Base-by-base conservation (phyloP, 2,797 vertebrate genomes). In the Enteromius anoplus region DNA sequence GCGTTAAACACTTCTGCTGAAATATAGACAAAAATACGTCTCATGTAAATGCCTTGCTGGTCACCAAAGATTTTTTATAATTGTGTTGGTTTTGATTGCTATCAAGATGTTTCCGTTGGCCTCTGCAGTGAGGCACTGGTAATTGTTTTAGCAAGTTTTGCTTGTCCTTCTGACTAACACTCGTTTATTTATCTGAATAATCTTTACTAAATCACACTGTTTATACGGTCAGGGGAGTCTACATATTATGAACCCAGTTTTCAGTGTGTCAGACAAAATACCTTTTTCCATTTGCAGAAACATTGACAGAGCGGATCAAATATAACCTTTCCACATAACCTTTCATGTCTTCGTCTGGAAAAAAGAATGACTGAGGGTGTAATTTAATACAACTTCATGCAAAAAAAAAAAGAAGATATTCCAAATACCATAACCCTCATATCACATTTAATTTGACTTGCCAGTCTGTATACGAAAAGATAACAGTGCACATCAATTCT, bases 351-450 rank as follows among this genome's bases (percentile, higher is more conserved):
- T 53, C 19, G 14, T 15, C 42, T 71, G 64, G 64, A 71, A 81
- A 32, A 70, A 40, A 79, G 26, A 26, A 23, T 40, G 9, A 70
- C 51, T 73, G 45, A 49, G 29, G 62, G 53, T 58, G 64, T 79
- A 60, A 58, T 76, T 53, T 26, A 75, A 51, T 60, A 42, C 19
- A 29, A 60, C 45, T 47, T 47, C 4, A 29, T n/a, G 40, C 53
- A 60, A 60, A 60, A 60, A 55, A 55, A 58, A 9, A 40, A 14
- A 76, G 51, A 69, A 14, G 26, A 53, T 64, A 51, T 75, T 60
- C 47, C 11, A 76, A 68, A 84, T 86, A 80, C 65, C 77, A 26
- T 49, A 37, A 77, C 66, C 14, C 37, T 81, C 55, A 80, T 78
- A 81, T 86, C 78, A 81, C 40, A 65, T 72, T 40, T 17, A 40